Base-by-base conservation (phyloP, 2,113 vertebrate genomes). In the Lepus americanus region DNA sequence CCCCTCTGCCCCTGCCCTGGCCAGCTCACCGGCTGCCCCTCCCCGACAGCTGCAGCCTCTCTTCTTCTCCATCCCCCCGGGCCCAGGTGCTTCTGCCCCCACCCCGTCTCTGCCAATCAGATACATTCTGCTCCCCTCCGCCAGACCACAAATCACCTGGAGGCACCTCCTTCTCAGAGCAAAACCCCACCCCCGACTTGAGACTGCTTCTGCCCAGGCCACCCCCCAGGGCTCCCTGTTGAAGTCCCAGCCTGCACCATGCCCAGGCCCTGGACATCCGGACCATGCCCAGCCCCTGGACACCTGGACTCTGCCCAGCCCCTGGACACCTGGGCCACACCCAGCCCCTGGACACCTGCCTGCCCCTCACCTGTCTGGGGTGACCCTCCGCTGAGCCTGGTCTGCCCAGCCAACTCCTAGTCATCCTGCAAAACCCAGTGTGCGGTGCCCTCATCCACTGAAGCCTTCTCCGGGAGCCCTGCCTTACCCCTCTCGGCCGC, bases 401-500 rank as follows among this genome's bases (percentile, higher is more conserved):
- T 12, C 77, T 66, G 63, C 33, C 5, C 9, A 27, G 63, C 36
- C 53, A 86, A 77, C 89, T 89, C 89, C 85, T 94, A 33, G 29
- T 49, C 88, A 81, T 55, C 78, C 74, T 82, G 80, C 80, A 82
- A 92, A 86, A 89, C 53, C 92, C 74, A 29, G 33, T 76, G 49
- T 8, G 22, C 16, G 19, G 23, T 53, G 23, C 55, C 55, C 25
- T n/a, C 17, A 20, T 1, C 69, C 70, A 61, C 16, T 23, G 10
- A 77, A 16, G 23, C 14, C 49, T 53, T 74, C 51, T 6, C 82
- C 6, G 13, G 0, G 29, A 59, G 84, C 55, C 53, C 36, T 0
- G 1, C 49, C 64, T 31, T 6, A 29, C 22, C 14, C 5, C 61
- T 23, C 0, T 2, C 77, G 16, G 0, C n/a, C 12, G 36, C 5